Percentiles rank a stretch among this genome's conserved stretches.
These are phyloP conservation scores for Spialia ferax DNA, from an alignment of 2,888 invertebrate species.

Conservation along the genomic window DNA sequence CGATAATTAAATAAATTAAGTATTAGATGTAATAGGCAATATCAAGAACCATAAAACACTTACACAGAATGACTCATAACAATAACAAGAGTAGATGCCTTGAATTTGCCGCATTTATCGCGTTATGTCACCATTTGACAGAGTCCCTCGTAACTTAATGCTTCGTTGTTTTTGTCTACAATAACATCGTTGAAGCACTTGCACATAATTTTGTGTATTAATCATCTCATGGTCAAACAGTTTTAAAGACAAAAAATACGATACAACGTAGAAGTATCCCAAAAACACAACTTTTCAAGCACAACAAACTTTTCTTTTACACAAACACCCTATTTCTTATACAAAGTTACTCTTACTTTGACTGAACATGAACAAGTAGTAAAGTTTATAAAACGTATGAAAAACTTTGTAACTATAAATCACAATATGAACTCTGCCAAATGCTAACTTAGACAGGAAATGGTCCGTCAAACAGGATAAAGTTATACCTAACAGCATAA, in stretches of 20 bases:
- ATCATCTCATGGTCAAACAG: not conserved
- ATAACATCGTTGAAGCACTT: constrained; percentile 38
- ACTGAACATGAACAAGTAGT: constrained; percentile 11
- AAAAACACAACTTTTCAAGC: constrained; percentile 3
- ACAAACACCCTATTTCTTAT: constrained; percentile 10
- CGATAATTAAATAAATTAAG: no score
- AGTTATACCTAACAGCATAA: constrained; percentile 54
- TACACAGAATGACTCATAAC: constrained; percentile 60
- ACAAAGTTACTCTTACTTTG: constrained; percentile 40
- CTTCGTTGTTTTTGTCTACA: constrained; percentile 24
- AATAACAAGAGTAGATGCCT: constrained; percentile 53
- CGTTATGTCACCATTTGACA: constrained; percentile 47
- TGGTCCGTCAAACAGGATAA: constrained; percentile 47
- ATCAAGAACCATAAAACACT: constrained; percentile 35
- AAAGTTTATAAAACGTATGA: not conserved
- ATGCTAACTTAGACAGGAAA: constrained; percentile 48
- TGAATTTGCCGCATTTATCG: constrained; percentile 63
- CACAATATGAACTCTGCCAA: constrained; percentile 41
- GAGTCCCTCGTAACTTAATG: constrained; percentile 40
- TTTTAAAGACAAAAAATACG: not conserved
- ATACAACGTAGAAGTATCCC: not conserved
- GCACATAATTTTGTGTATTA: constrained; percentile 15
- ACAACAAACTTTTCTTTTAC: constrained; percentile 30
- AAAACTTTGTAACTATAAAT: constrained; percentile 38
- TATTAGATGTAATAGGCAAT: not conserved